Base-by-base conservation (phyloP, 2,888 invertebrate genomes). In the Camptogramma bilineatum region DNA sequence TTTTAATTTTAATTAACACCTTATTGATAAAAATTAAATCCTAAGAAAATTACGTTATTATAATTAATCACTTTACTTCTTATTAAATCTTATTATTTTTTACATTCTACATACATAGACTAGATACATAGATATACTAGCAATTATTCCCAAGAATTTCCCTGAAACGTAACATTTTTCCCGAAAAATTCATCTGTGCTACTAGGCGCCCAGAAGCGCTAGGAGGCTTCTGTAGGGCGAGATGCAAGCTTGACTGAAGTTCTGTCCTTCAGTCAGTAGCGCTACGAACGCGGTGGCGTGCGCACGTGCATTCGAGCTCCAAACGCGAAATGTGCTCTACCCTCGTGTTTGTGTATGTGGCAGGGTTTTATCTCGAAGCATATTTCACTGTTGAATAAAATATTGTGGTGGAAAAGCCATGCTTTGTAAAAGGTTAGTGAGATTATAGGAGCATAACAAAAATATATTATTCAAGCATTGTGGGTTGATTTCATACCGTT, bases 231-330 rank as follows among this genome's bases (percentile, higher is more conserved):
- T 72, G 71, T 76, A 73, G 69, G 73, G 76, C 75, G 83, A 85
- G 88, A 88, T 88, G 86, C 86, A 85, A 78, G 65, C 66, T 67
- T 58, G 62, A 75, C 82, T 80, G 82, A 83, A 82, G 73, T 82
- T 75, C 74, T 75, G 75, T 74, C 82, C 66, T 84, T 83, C 83
- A 79, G 80, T 74, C 85, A 91, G 92, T 93, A 83, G 76, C 88
- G 87, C 86, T 86, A 78, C 80, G 81, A 75, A 76, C 84, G 84
- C 80, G 80, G 78, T 70, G 76, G 80, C 79, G 69, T 80, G 73
- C 81, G 84, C 82, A 85, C 83, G 90, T 83, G 72, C 73, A 59
- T 62, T 52, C 55, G 42, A 52, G 19, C 57, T 52, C 51, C 31
- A 55, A 67, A 64, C 62, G 70, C 39, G 52, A 55, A 64, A 59